phyloP scores from a whole-genome alignment of 2,888 invertebrate genomes.

The Noctua pronuba region DNA sequence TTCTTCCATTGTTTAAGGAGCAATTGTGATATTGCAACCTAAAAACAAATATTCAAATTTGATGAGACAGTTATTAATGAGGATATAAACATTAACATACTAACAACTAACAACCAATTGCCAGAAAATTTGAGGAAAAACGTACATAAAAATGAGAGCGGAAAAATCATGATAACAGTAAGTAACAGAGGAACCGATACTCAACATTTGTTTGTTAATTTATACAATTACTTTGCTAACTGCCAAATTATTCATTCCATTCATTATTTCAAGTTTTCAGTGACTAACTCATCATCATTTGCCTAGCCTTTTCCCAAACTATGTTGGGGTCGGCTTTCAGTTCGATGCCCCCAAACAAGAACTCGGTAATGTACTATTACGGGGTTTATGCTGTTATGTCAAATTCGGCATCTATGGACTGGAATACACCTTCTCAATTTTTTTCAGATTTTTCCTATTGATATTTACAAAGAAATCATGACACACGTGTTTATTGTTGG shows the following conservation, averaged over 20 bases:
- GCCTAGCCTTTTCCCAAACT: too few relatives aligned
- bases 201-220: not conserved
- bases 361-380: too few relatives aligned
- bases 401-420: too few relatives aligned
- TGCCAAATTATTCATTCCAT: not conserved
- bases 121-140: not conserved
- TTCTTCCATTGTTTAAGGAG: slow-evolving; percentile 89
- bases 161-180: not conserved
- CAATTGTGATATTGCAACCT: slow-evolving; percentile 90
- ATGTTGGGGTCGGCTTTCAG: too few relatives aligned
- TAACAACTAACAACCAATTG: not conserved
- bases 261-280: not conserved
- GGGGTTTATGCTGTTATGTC: too few relatives aligned
- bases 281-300: too few relatives aligned
- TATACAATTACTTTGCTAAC: not conserved
- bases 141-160: not conserved
- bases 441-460: too few relatives aligned
- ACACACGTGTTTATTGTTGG: too few relatives aligned
- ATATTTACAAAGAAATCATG: too few relatives aligned
- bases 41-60: slow-evolving; percentile 57
- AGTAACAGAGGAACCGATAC: not conserved
- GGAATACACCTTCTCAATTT: too few relatives aligned
- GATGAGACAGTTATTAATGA: not conserved
- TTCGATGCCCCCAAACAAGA: too few relatives aligned
- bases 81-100: not conserved